Evolutionary conservation across 2,797 vertebrate species (phyloP).

Genomic region (Halcyon chelicuti): DNA sequence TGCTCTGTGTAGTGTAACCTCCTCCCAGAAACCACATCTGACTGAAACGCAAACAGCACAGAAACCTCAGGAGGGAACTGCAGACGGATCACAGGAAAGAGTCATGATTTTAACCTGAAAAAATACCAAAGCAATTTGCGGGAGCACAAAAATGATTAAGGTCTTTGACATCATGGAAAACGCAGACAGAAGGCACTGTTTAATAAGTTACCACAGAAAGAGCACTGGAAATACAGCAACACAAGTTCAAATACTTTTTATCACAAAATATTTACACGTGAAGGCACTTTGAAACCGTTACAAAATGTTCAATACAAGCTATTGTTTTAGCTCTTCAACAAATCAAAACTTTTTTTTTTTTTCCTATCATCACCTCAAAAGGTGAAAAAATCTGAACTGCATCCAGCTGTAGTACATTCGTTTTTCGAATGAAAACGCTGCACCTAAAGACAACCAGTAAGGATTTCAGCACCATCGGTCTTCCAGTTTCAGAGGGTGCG

Average conservation of each 20-base stretch:
- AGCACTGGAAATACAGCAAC: neutral
- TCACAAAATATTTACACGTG: constrained; percentile 37
- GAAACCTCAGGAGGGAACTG: neutral
- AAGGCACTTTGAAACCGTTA: constrained; percentile 52
- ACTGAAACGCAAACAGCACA: neutral
- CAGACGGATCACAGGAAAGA: neutral
- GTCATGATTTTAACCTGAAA: neutral
- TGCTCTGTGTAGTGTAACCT: neutral
- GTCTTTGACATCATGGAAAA: neutral
- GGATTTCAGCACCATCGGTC: neutral
- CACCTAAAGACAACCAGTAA: neutral
- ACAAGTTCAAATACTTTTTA: constrained; percentile 11
- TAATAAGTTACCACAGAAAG: neutral
- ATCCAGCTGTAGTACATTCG: neutral
- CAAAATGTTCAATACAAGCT: neutral
- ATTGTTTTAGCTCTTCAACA: neutral
- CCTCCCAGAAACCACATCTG: neutral
- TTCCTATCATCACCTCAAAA: neutral
- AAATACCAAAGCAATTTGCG: neutral
- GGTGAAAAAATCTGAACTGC: neutral
- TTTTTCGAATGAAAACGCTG: neutral
- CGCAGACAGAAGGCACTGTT: neutral
- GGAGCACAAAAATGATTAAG: neutral
- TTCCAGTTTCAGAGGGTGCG: neutral
- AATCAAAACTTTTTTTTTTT: neutral